Conservation (phyloP, 2,888 invertebrate genomes). For the Galeruca laticollis region DNA sequence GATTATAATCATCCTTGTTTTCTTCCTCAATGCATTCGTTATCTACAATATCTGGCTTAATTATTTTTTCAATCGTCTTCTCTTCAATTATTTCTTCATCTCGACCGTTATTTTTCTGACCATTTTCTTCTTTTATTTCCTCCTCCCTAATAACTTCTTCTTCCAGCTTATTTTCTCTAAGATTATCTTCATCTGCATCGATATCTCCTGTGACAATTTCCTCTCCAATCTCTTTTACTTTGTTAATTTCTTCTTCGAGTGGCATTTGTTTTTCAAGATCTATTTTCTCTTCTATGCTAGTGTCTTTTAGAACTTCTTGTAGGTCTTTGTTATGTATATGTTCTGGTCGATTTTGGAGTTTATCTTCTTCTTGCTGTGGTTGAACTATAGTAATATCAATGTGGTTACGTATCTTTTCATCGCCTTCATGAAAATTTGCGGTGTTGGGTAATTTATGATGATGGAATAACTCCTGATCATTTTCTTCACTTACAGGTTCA, state of each 20-base stretch:
- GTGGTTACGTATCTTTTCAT: slow-evolving; percentile 28
- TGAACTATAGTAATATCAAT: slow-evolving; percentile 24
- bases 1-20: background rate
- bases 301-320: background rate
- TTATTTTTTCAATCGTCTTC: background rate
- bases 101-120: too few species aligned
- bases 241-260: background rate
- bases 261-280: background rate
- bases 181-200: background rate
- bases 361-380: slow-evolving; percentile 22
- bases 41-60: background rate
- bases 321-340: background rate
- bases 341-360: background rate
- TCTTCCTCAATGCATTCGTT: background rate
- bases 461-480: background rate
- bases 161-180: background rate
- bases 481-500: background rate
- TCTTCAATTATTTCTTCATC: background rate
- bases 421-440: background rate
- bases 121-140: background rate
- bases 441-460: background rate
- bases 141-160: background rate
- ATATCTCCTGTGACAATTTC: background rate
- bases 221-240: too few species aligned
- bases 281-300: too few species aligned